A percentile compares a stretch with the other conserved stretches of the same genome.
phyloP scores from a whole-genome alignment of 2,888 invertebrate species.

The Strigamia transsilvanica region DNA sequence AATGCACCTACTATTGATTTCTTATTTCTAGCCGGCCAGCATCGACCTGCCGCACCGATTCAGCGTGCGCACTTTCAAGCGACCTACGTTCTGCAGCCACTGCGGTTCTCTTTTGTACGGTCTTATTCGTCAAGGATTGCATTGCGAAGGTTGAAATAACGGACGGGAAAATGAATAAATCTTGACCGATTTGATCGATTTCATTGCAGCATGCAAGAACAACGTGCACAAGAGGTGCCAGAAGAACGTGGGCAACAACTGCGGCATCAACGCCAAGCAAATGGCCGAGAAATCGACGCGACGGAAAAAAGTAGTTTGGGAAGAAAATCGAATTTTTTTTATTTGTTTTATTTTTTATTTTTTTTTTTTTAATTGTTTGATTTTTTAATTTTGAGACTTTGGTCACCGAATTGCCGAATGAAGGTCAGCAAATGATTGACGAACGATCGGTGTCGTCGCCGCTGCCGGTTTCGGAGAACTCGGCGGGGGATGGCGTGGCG shows the following conservation, averaged over 20 bases:
- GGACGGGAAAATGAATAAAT: too few relatives aligned
- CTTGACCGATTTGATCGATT: too few relatives aligned
- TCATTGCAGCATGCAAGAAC: conserved; percentile 83
- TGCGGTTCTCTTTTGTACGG: conserved; percentile 98
- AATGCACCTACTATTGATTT: too few relatives aligned
- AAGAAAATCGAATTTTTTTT: too few relatives aligned
- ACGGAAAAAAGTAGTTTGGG: conserved; percentile 63
- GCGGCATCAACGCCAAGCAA: conserved; percentile 96
- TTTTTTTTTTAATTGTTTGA: too few relatives aligned
- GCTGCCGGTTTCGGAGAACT: conserved; percentile 59
- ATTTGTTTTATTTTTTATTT: too few relatives aligned
- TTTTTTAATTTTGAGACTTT: conserved; percentile 59
- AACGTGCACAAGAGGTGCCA: conserved; percentile 99
- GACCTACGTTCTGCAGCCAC: conserved; percentile 99
- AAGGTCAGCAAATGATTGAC: conserved; percentile 56
- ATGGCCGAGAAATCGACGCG: conserved; percentile 90
- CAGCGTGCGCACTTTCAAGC: conserved; percentile 92
- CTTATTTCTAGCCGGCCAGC: conserved; percentile 66
- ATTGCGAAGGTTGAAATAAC: conserved; percentile 82
- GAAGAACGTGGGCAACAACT: conserved; percentile 99
- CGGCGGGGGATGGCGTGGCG: conserved; percentile 49
- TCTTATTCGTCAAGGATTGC: conserved; percentile 92
- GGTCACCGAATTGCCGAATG: conserved; percentile 62
- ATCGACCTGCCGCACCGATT: conserved; percentile 97
- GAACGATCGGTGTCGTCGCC: conserved; percentile 61